These are phyloP conservation scores for Trichonephila clavipes DNA, from an alignment of 1,140 invertebrate species.

Conservation along the genomic window DNA sequence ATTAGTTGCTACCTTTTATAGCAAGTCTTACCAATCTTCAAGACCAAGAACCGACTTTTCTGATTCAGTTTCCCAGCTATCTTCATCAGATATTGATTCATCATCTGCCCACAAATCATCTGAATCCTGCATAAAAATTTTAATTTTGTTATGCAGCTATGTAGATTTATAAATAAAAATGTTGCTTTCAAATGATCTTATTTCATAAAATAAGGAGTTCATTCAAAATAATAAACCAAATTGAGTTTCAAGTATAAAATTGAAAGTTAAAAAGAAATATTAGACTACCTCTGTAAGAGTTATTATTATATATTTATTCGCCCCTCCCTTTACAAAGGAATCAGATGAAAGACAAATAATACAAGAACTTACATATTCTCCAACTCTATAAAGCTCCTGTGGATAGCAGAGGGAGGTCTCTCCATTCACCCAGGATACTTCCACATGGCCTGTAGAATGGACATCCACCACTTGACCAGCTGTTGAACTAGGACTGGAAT, in stretches of 20 bases:
- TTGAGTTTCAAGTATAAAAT: neutral
- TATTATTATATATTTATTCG: neutral
- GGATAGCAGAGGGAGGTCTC: constrained; percentile 93
- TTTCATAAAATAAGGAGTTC: too few relatives aligned
- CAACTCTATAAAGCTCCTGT: constrained; percentile 88
- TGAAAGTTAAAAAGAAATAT: neutral
- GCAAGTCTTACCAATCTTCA: constrained; percentile 69
- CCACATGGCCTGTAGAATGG: constrained; percentile 88
- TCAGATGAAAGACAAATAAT: neutral
- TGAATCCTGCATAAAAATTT: constrained; percentile 84
- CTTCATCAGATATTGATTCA: constrained; percentile 78
- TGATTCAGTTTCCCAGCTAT: constrained; percentile 85
- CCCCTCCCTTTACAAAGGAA: neutral
- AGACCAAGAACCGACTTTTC: constrained; percentile 78
- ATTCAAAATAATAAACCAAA: too few relatives aligned
- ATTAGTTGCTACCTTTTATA: neutral
- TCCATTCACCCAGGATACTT: constrained; percentile 94
- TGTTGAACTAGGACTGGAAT: constrained; percentile 85
- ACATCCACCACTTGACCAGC: constrained; percentile 95
- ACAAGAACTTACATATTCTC: constrained; percentile 77
- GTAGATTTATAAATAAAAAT: too few relatives aligned
- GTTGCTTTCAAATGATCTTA: too few relatives aligned
- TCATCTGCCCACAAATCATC: constrained; percentile 90
- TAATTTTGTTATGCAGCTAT: too few relatives aligned
- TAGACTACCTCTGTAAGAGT: too few relatives aligned